phyloP scores from a whole-genome alignment of 2,113 vertebrate genomes.

The Oryzias curvinotus region DNA sequence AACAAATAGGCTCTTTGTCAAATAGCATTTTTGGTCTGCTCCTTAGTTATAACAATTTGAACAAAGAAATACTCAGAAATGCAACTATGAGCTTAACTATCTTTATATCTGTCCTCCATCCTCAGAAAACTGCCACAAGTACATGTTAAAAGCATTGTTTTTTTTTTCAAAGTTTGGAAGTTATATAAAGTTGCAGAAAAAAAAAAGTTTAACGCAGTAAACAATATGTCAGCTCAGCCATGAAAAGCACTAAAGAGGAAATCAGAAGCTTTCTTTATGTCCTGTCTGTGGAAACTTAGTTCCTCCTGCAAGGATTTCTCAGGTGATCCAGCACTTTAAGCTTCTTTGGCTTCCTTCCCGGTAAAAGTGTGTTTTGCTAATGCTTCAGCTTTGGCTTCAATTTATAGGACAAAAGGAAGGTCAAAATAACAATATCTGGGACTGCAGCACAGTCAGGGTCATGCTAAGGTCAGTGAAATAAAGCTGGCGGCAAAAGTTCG shows the following conservation, averaged over 20 bases:
- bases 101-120: no score
- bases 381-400: conserved; percentile 23
- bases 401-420: conserved; percentile 21
- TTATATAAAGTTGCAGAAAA: background rate
- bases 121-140: no score
- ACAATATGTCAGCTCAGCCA: conserved; percentile 1
- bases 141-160: no score
- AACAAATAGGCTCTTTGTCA: no score
- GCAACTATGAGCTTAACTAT: no score
- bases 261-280: background rate
- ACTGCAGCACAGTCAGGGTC: conserved; percentile 4
- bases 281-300: conserved; percentile 6
- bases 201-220: conserved; percentile 1
- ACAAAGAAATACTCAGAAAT: no score
- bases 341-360: conserved; percentile 6
- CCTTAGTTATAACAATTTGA: no score
- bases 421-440: conserved; percentile 9
- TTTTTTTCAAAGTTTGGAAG: no score
- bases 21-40: no score
- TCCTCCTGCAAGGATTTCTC: conserved; percentile 29
- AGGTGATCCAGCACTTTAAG: conserved; percentile 25
- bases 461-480: conserved; percentile 2
- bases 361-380: conserved; percentile 16
- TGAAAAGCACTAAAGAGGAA: conserved; percentile 12
- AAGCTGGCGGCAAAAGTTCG: background rate